Conservation (phyloP, 2,113 vertebrate species). For the Pelecanoides urinatrix region DNA sequence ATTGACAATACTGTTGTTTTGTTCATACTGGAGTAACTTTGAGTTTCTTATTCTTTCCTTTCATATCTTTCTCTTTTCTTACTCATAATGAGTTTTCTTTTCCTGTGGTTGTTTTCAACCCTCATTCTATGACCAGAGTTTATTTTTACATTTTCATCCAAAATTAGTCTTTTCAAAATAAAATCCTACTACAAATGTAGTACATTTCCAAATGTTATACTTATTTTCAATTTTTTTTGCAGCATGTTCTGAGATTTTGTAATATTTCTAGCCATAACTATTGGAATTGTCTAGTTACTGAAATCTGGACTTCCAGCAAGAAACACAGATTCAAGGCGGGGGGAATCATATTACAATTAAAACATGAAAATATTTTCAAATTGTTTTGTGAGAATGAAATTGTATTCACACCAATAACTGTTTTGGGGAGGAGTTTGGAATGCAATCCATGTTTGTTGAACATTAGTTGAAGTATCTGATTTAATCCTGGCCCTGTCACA, state of each 20-base stretch:
- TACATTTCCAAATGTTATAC: not conserved
- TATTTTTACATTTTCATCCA: not conserved
- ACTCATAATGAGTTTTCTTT: not conserved
- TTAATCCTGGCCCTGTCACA: not conserved
- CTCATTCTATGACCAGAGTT: not conserved
- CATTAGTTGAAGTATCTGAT: not conserved
- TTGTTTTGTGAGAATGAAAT: not conserved
- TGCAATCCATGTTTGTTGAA: not conserved
- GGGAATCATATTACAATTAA: not conserved
- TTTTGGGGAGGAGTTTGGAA: not conserved
- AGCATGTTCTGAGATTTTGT: not conserved
- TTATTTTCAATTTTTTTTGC: not conserved
- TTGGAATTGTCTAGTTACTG: not conserved
- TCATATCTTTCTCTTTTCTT: not conserved
- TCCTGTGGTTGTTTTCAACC: not conserved
- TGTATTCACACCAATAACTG: not conserved
- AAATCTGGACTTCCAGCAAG: not conserved
- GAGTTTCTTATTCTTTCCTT: not conserved
- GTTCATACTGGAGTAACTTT: not conserved
- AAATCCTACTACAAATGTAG: not conserved
- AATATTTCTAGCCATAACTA: not conserved
- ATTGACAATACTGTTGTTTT: not conserved
- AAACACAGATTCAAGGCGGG: not conserved
- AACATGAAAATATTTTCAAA: not conserved
- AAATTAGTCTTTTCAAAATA: not conserved